A percentile compares a stretch with the other conserved stretches of the same genome.
Evolutionary conservation across 2,888 invertebrate genomes (phyloP).

Genomic region (Cheilosia impressa): DNA sequence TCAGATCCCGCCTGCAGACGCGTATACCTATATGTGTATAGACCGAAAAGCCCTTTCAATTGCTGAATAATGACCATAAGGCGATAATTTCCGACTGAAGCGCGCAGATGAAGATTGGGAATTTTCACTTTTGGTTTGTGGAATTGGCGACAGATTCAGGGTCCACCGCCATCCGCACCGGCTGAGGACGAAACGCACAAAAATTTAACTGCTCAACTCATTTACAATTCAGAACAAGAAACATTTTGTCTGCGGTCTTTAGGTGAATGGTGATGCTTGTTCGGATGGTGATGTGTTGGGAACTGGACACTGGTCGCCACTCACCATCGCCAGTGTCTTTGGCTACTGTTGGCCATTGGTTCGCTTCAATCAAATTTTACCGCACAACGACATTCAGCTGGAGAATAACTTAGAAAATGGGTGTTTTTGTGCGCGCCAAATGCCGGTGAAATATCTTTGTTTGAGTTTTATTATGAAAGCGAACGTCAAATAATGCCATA

Average conservation of each 20-base stretch:
- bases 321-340: conserved; percentile 38
- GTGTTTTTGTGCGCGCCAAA: conserved; percentile 23
- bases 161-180: not conserved
- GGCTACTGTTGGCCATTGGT: conserved; percentile 32
- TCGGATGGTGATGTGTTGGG: conserved; percentile 13
- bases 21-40: too few species aligned
- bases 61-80: conserved; percentile 76
- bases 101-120: conserved; percentile 66
- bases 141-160: conserved; percentile 36
- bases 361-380: conserved; percentile 72
- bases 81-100: conserved; percentile 71
- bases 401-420: conserved; percentile 72
- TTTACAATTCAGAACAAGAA: conserved; percentile 75
- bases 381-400: conserved; percentile 25
- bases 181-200: conserved; percentile 29
- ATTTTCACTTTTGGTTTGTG: conserved; percentile 66
- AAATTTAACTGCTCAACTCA: conserved; percentile 73
- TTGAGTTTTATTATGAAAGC: conserved; percentile 72
- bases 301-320: conserved; percentile 30
- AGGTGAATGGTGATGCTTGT: conserved; percentile 54
- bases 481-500: conserved; percentile 77
- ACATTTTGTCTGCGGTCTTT: conserved; percentile 73
- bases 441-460: conserved; percentile 69
- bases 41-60: conserved; percentile 57
- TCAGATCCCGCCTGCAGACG: conserved; percentile 25